These are phyloP conservation scores for Ctenoplectra terminalis DNA, from an alignment of 1,140 invertebrate species.

Conservation along the genomic window DNA sequence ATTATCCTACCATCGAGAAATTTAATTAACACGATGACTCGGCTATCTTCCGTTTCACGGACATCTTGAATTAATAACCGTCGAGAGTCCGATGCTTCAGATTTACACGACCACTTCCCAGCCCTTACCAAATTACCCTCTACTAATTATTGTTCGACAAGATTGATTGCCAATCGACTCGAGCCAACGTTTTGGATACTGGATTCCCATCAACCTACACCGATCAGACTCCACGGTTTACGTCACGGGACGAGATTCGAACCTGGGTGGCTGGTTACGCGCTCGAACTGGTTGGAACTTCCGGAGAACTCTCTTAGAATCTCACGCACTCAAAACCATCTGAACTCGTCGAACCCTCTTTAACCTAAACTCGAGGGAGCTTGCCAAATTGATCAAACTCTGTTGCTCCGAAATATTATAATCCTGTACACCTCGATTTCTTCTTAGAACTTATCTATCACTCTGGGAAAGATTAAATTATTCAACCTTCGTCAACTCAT, in stretches of 20 bases:
- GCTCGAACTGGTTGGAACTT: slow-evolving; percentile 8
- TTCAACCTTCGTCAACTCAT: background rate
- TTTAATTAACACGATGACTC: slow-evolving; percentile 19
- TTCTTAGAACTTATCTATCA: background rate
- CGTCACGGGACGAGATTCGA: background rate
- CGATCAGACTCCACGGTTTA: background rate
- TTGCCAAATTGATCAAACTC: background rate
- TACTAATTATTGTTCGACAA: slow-evolving; percentile 34
- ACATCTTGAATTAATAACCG: slow-evolving; percentile 27
- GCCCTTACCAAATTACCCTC: background rate
- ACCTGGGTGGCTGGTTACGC: background rate
- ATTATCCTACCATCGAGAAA: background rate
- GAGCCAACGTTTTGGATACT: slow-evolving; percentile 1
- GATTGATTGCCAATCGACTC: slow-evolving; percentile 30
- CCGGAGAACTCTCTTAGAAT: background rate
- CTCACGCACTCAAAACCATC: background rate
- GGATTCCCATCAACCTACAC: background rate
- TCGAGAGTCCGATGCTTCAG: background rate
- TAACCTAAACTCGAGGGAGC: background rate
- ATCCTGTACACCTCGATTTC: background rate
- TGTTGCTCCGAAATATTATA: background rate
- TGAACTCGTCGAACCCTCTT: slow-evolving; percentile 6
- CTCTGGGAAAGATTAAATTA: background rate
- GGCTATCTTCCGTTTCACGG: background rate
- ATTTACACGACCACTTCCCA: slow-evolving; percentile 6